Conservation (phyloP, 1,140 invertebrate species). For the Arctopsyche grandis region DNA sequence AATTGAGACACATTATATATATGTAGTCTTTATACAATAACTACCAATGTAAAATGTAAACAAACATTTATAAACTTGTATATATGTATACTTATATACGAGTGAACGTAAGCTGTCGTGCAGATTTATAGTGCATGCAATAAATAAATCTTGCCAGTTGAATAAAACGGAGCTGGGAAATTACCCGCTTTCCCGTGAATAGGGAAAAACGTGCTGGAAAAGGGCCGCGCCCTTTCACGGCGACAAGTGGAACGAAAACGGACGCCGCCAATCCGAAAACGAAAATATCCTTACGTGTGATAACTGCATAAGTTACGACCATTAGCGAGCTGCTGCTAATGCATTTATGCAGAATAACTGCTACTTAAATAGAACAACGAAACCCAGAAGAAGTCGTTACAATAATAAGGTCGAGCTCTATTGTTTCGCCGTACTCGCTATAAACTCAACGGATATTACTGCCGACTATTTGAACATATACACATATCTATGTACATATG, state of each 20-base stretch:
- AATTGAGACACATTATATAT: too few species aligned
- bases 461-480: too few species aligned
- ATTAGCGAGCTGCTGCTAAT: slow-evolving; percentile 43
- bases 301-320: slow-evolving; percentile 44
- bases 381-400: background rate
- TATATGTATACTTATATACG: background rate
- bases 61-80: background rate
- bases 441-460: too few species aligned
- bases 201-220: background rate
- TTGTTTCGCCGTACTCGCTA: too few species aligned
- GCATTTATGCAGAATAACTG: slow-evolving; percentile 16
- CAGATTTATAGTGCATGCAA: slow-evolving; percentile 16
- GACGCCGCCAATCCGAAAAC: too few species aligned
- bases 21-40: too few species aligned
- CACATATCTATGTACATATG: too few species aligned
- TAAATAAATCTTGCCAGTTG: slow-evolving; percentile 31
- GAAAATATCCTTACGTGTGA: slow-evolving; percentile 15
- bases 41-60: background rate
- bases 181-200: background rate
- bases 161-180: slow-evolving; percentile 27
- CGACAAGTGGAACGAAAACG: slow-evolving; percentile 25
- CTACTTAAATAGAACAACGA: slow-evolving; percentile 27
- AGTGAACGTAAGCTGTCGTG: background rate
- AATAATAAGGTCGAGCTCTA: too few species aligned
- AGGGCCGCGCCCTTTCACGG: background rate